These are phyloP conservation scores for Iselma pallidipennis DNA, from an alignment of 2,888 invertebrate genomes.

Conservation along the genomic window DNA sequence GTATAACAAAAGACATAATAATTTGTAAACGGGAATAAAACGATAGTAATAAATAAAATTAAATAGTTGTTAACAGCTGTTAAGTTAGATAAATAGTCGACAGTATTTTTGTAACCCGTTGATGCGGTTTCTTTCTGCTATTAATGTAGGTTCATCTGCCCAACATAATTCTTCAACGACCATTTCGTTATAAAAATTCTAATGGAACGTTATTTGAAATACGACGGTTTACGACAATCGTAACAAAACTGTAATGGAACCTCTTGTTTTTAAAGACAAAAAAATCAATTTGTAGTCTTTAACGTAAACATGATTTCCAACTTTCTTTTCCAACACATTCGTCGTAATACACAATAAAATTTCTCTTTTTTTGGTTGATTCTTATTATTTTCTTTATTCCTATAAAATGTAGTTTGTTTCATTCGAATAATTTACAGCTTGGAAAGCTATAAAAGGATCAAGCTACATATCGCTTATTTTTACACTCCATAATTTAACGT, in stretches of 20 bases:
- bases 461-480: slow-evolving; percentile 53
- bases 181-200: background rate
- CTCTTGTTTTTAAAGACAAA: background rate
- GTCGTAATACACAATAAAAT: slow-evolving; percentile 3
- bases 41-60: slow-evolving; percentile 2
- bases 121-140: slow-evolving; percentile 1
- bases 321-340: slow-evolving; percentile 1
- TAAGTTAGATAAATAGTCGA: slow-evolving; percentile 6
- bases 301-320: slow-evolving; percentile 15
- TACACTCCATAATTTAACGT: slow-evolving; percentile 53
- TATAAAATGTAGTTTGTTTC: slow-evolving; percentile 31
- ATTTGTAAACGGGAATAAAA: slow-evolving; percentile 3
- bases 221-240: slow-evolving; percentile 5
- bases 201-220: slow-evolving; percentile 7
- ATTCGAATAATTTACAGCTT: slow-evolving; percentile 48
- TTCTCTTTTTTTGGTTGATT: slow-evolving; percentile 33
- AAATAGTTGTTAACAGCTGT: slow-evolving; percentile 10
- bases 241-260: background rate
- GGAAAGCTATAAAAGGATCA: slow-evolving; percentile 51
- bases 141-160: slow-evolving; percentile 12
- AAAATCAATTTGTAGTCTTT: slow-evolving; percentile 15
- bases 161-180: slow-evolving; percentile 15
- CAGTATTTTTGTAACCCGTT: slow-evolving; percentile 3
- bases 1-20: background rate
- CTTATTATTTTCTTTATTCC: slow-evolving; percentile 36